These are phyloP conservation scores for Brachypodius melanocephalos DNA, from an alignment of 2,113 vertebrate genomes.

Conservation along the genomic window DNA sequence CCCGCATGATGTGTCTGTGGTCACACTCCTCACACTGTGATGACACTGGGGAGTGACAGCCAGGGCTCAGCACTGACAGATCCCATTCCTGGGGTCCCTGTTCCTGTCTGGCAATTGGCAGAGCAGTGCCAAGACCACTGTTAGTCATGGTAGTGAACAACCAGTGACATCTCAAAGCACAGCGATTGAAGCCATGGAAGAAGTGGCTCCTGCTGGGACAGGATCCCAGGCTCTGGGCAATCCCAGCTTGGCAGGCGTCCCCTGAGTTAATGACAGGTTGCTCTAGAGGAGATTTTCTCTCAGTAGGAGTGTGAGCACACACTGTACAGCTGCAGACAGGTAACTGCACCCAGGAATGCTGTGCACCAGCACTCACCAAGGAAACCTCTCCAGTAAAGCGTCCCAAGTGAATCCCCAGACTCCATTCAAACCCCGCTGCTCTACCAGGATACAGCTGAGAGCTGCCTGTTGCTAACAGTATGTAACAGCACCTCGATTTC, in stretches of 20 bases:
- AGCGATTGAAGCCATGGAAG: background rate
- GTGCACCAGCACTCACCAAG: background rate
- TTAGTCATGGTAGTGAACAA: background rate
- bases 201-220: background rate
- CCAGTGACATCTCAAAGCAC: background rate
- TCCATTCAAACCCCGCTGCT: background rate
- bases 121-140: background rate
- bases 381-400: background rate
- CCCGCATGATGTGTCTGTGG: background rate
- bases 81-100: background rate
- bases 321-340: background rate
- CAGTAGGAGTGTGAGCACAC: background rate
- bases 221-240: background rate
- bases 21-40: background rate
- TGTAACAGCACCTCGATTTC: background rate
- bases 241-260: background rate
- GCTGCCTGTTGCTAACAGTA: background rate
- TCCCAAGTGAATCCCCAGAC: background rate
- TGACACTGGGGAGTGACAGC: background rate
- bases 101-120: background rate
- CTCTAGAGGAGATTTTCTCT: background rate
- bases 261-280: background rate
- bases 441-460: background rate
- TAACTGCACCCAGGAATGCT: background rate
- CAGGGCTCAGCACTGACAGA: background rate